These are phyloP conservation scores for Trinorchestia longiramus DNA, from an alignment of 1,140 invertebrate genomes.

Conservation along the genomic window DNA sequence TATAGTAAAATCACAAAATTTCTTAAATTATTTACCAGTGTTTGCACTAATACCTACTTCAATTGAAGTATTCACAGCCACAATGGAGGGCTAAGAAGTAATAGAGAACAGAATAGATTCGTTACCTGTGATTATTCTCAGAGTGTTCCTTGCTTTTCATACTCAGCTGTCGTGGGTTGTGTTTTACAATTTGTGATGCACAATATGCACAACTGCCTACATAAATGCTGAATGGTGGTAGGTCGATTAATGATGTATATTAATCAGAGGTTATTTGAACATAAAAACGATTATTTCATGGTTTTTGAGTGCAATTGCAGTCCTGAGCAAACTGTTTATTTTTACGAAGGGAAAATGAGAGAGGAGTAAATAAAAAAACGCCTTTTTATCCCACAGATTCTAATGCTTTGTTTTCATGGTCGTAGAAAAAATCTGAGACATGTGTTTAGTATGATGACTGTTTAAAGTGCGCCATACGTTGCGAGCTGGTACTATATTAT, in stretches of 20 bases:
- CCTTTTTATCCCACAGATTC: not conserved
- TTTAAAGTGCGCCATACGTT: not conserved
- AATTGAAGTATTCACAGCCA: too few species aligned
- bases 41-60: too few species aligned
- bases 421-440: not conserved
- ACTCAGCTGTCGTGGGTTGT: not conserved
- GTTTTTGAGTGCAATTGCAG: not conserved
- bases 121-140: not conserved
- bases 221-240: not conserved
- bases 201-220: not conserved
- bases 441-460: not conserved
- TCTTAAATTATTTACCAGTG: too few species aligned
- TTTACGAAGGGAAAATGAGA: not conserved
- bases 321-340: not conserved
- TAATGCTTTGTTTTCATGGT: not conserved
- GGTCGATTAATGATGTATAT: too few species aligned
- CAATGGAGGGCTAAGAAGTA: not conserved
- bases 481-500: not conserved
- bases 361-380: not conserved
- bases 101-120: not conserved
- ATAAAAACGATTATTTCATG: not conserved
- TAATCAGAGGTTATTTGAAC: not conserved
- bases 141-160: not conserved
- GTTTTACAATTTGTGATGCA: not conserved
- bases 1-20: too few species aligned